phyloP scores from a whole-genome alignment of 2,113 vertebrate species.

The Stigmatopora argus region DNA sequence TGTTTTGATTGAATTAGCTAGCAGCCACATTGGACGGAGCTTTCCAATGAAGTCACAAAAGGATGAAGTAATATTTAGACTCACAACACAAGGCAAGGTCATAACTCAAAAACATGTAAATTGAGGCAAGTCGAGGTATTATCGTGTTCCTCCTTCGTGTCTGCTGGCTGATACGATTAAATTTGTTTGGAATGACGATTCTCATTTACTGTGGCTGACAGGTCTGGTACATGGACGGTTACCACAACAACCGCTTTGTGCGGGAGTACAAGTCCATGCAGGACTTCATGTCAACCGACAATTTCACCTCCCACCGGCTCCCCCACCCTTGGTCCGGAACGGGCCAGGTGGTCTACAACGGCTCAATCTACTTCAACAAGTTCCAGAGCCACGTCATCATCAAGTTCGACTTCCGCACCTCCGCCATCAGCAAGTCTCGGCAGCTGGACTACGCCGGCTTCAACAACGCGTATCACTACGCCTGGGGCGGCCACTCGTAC shows the following conservation, averaged over 20 bases:
- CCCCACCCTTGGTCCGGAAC: constrained; percentile 97
- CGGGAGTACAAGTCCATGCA: constrained; percentile 92
- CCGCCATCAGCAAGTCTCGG: constrained; percentile 87
- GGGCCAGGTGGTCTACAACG: constrained; percentile 97
- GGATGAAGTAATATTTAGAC: not conserved
- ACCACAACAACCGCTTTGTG: constrained; percentile 98
- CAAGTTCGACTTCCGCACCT: constrained; percentile 90
- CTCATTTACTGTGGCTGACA: constrained; percentile 38
- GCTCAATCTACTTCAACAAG: constrained; percentile 98
- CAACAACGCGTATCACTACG: constrained; percentile 96
- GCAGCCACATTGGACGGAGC: not conserved
- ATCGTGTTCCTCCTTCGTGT: not conserved
- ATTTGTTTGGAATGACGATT: not conserved
- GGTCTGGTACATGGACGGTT: constrained; percentile 99
- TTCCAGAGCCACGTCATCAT: constrained; percentile 98
- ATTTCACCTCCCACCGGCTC: constrained; percentile 96
- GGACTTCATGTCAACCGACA: constrained; percentile 93
- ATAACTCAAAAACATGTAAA: not conserved
- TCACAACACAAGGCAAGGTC: too few species aligned
- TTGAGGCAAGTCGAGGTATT: not conserved
- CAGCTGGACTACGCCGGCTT: constrained; percentile 92
- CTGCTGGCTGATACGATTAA: not conserved
- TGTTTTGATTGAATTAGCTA: not conserved
- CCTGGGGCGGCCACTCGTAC: constrained; percentile 96
- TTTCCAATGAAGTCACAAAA: not conserved